Conservation (phyloP, 2,888 invertebrate genomes). For the Drosophila ezoana region DNA sequence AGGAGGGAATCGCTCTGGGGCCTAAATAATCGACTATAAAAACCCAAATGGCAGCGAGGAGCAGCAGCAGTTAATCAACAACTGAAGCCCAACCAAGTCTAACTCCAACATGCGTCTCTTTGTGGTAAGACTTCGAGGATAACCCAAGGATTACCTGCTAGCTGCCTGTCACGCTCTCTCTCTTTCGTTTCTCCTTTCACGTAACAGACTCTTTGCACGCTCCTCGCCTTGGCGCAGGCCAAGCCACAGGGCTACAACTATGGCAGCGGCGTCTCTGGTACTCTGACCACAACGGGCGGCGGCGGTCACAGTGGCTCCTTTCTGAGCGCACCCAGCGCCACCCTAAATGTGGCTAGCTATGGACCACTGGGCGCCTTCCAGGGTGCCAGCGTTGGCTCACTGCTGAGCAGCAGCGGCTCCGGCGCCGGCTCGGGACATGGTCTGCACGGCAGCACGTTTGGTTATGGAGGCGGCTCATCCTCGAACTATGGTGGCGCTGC, state of each 20-base stretch:
- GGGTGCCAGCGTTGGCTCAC: constrained; percentile 63
- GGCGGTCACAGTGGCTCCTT: constrained; percentile 24
- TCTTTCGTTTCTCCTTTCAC: background rate
- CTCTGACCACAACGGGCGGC: constrained; percentile 30
- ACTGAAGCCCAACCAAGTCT: constrained; percentile 57
- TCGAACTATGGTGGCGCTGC: constrained; percentile 14
- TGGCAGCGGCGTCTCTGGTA: constrained; percentile 72
- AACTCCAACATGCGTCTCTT: constrained; percentile 72
- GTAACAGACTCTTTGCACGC: constrained; percentile 66
- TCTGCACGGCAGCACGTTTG: background rate
- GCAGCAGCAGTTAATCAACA: constrained; percentile 72
- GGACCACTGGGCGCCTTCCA: constrained; percentile 66
- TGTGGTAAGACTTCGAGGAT: constrained; percentile 67
- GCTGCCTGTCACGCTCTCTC: background rate
- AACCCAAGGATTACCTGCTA: constrained; percentile 38
- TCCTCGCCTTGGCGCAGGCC: constrained; percentile 65
- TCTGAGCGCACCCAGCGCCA: constrained; percentile 50
- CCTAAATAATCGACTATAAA: constrained; percentile 69
- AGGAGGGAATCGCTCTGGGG: constrained; percentile 53
- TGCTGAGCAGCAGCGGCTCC: constrained; percentile 42
- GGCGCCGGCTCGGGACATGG: constrained; percentile 6
- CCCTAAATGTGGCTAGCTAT: constrained; percentile 56
- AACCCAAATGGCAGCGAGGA: constrained; percentile 56
- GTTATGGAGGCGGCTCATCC: constrained; percentile 18
- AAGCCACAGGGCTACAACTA: constrained; percentile 81